Evolutionary conservation across 2,113 vertebrate genomes (phyloP), one percentile per base, ranked within the genome.

Genomic region (Rhynchomys soricoides): DNA sequence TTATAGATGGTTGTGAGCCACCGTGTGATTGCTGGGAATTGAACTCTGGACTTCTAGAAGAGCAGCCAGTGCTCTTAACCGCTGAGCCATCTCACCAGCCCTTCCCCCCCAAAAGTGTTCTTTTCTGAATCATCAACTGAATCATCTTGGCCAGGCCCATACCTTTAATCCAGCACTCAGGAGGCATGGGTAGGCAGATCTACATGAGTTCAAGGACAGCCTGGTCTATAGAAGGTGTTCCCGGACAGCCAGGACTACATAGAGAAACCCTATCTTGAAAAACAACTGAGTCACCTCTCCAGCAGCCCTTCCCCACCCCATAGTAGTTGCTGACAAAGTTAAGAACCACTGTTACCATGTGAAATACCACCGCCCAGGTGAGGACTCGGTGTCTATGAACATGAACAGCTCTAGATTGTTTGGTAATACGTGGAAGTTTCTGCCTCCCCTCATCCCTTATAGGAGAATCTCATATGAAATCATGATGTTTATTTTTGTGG

Each of bases 241-340:
- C 48, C 52, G 31, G 29, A 37, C 29, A 78, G 17, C 31, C 75
- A 78, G 75, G 11, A 48, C 48, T 78, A 50, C 75, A 52, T 9
- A 22, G 17, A 71, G 37, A 37, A n/a, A 71, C 34, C 9, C 31
- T 68, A 12, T 34, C 66, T 68, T 15, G 11, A 73, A 59, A n/a
- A 81, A 40, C 12, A 40, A 43, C 12, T 45, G n/a, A 64, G 57
- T 29, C 81, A 62, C 40, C 57, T 64, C 81, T 64, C n/a, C 3
- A 29, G n/a, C 57, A 82, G 12, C 78, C 50, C 19, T 50, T 81
- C 31, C 31, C 15, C 9, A 37, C 37, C 79, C 52, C 83, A 91
- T 34, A 48, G 8, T 94, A 96, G 92, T 96, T 57, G 78, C 83
- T 81, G 71, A 82, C 81, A 93, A 64, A 95, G n/a, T 89, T 64